Percentiles rank a stretch among this genome's conserved stretches.
Conservation (phyloP, 2,113 vertebrate species). For the Apus apus region DNA sequence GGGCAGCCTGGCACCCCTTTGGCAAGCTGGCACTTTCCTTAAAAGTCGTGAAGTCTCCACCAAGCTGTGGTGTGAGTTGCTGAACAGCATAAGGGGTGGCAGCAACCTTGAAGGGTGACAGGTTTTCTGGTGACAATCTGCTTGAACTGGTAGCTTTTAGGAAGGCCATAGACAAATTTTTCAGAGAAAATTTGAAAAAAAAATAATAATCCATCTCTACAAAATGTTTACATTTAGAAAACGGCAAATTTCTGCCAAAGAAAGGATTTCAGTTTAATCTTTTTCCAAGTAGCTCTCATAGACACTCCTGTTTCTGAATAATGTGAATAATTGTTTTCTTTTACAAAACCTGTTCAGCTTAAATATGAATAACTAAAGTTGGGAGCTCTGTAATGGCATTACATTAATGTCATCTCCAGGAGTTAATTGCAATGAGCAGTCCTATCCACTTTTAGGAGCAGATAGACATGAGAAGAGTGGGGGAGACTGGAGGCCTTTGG, state of each 20-base stretch:
- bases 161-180: background rate
- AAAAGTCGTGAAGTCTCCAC: background rate
- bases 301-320: conserved; percentile 20
- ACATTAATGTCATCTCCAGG: conserved; percentile 59
- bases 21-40: background rate
- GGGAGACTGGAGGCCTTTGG: conserved; percentile 7
- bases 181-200: background rate
- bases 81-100: background rate
- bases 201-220: background rate
- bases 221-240: conserved; percentile 6
- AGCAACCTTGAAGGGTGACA: background rate
- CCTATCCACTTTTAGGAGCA: conserved; percentile 44
- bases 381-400: conserved; percentile 53
- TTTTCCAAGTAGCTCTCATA: background rate
- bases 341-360: conserved; percentile 40
- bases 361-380: conserved; percentile 53
- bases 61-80: background rate
- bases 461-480: conserved; percentile 50
- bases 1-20: background rate
- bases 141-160: background rate
- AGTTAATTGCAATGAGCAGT: conserved; percentile 52
- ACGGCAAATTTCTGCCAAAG: background rate
- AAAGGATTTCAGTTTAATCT: conserved; percentile 8
- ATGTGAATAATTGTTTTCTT: conserved; percentile 42
- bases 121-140: background rate